These are phyloP conservation scores for Diadromus collaris DNA, from an alignment of 2,888 invertebrate species.

Conservation along the genomic window DNA sequence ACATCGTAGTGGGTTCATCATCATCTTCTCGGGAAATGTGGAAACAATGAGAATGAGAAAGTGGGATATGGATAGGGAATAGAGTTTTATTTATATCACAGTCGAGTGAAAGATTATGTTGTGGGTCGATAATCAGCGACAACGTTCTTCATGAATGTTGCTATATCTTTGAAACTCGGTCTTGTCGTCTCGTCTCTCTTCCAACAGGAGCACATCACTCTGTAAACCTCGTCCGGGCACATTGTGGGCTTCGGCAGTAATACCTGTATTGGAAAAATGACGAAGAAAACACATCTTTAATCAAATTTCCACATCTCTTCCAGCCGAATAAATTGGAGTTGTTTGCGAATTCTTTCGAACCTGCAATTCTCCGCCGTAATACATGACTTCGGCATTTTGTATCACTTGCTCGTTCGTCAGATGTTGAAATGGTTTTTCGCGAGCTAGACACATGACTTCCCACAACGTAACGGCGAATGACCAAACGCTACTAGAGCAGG, in stretches of 20 bases:
- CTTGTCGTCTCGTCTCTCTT: slow-evolving; percentile 83
- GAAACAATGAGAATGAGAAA: slow-evolving; percentile 39
- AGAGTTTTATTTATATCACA: slow-evolving; percentile 71
- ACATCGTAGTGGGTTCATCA: slow-evolving; percentile 42
- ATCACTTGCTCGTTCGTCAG: slow-evolving; percentile 84
- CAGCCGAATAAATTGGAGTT: not conserved
- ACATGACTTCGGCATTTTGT: slow-evolving; percentile 85
- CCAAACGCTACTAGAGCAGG: slow-evolving; percentile 85
- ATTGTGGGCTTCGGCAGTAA: slow-evolving; percentile 88
- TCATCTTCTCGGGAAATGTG: slow-evolving; percentile 32
- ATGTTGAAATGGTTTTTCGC: slow-evolving; percentile 84
- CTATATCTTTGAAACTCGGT: slow-evolving; percentile 86
- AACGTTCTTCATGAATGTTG: slow-evolving; percentile 85
- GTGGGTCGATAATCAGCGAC: slow-evolving; percentile 82
- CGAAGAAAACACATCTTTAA: slow-evolving; percentile 1
- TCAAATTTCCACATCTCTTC: not conserved
- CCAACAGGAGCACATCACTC: slow-evolving; percentile 88
- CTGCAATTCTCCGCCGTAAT: slow-evolving; percentile 84
- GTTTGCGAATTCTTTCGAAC: slow-evolving; percentile 72
- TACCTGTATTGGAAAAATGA: slow-evolving; percentile 73
- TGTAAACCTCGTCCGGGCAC: slow-evolving; percentile 89
- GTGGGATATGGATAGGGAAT: slow-evolving; percentile 32
- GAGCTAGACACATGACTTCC: slow-evolving; percentile 84
- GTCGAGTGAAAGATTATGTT: slow-evolving; percentile 72
- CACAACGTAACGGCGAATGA: slow-evolving; percentile 85